Base-by-base conservation (phyloP, 2,797 vertebrate genomes). In the Urosaurus nigricauda region DNA sequence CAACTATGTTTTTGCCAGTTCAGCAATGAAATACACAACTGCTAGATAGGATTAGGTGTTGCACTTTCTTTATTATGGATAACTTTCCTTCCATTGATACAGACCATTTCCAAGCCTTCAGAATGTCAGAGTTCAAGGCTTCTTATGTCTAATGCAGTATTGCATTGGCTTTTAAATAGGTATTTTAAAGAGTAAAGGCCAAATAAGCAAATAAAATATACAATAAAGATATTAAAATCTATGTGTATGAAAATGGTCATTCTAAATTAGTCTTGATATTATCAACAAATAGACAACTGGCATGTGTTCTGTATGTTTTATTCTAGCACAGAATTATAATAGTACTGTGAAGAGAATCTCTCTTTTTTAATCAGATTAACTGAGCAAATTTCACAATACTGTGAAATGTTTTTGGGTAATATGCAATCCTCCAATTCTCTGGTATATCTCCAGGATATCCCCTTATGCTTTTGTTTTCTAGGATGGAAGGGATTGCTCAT, bases 251-350 rank as follows among this genome's bases (percentile, higher is more conserved):
- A 88, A 71, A 53, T 68, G 40, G 56, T 84, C 43, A 43, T 1
- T 56, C 60, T 87, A 35, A 84, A 83, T 77, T 73, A 84, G 9
- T 71, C 53, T 74, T 79, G 65, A 7, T 77, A 24, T n/a, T 12
- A 79, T 79, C 74, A 79, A 29, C 40, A 90, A 73, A 51, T 82
- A 82, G 43, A 79, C 85, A 47, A 26, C 60, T 79, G 37, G 16
- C 53, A 71, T 71, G 32, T 78, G 24, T 86, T 9, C 47, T 29
- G 17, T 32, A 58, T 78, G 53, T 87, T 83, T 58, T 60, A 40
- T 37, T 63, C 12, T 79, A 60, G 60, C 73, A 86, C 83, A 81
- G 53, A 17, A 51, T 74, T 74, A 56, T 81, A 35, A 86, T 78
- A 58, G 58, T 84, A 79, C 7, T 40, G 37, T 80, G 40, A 87